A percentile compares a stretch with the other conserved stretches of the same genome.
Conservation (phyloP, 2,888 invertebrate genomes). For the Dolichopus griseipennis region DNA sequence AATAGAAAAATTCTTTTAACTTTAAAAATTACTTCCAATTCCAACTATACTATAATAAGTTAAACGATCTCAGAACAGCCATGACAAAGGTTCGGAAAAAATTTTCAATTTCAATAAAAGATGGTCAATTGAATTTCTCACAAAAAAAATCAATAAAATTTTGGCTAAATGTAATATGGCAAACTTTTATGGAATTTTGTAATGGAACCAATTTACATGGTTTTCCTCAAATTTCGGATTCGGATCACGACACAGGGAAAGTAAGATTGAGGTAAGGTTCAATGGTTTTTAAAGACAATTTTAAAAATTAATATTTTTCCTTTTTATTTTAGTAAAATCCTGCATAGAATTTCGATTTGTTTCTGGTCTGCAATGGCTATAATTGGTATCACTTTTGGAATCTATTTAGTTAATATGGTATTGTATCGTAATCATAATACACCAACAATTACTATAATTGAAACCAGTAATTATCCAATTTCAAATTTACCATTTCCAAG, state of each 20-base stretch:
- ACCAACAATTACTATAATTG: slow-evolving; percentile 39
- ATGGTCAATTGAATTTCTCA: neutral
- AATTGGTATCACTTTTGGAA: slow-evolving; percentile 25
- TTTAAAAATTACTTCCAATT: no score
- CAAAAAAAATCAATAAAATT: slow-evolving; percentile 19
- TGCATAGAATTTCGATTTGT: neutral
- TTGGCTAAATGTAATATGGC: neutral
- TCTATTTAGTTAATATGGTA: slow-evolving; percentile 25
- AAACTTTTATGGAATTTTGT: neutral
- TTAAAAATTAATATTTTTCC: neutral
- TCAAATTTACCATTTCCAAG: slow-evolving; percentile 60
- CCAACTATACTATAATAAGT: no score
- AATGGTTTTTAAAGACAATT: no score
- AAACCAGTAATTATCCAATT: slow-evolving; percentile 54
- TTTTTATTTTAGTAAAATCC: neutral
- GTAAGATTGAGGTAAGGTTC: neutral
- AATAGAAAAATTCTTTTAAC: no score
- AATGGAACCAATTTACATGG: neutral
- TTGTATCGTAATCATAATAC: slow-evolving; percentile 28
- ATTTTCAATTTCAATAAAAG: neutral
- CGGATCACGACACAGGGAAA: neutral
- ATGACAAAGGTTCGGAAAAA: no score
- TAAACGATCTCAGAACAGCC: no score
- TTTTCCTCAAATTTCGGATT: neutral
- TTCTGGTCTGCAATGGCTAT: slow-evolving; percentile 22